Percentiles rank a stretch among this genome's conserved stretches.
phyloP scores from a whole-genome alignment of 2,888 invertebrate genomes.

The Linyphia triangularis region DNA sequence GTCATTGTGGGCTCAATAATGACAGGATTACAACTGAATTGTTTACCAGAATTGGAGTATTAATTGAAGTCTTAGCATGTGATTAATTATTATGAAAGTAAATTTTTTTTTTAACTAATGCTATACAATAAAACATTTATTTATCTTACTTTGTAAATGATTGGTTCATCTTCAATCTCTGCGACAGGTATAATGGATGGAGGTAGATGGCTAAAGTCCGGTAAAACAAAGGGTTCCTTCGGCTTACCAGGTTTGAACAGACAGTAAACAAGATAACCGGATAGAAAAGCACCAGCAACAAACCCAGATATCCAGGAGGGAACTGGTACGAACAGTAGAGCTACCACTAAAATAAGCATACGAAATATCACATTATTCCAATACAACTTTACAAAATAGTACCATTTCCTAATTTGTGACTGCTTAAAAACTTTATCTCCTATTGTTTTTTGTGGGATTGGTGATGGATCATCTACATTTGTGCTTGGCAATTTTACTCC shows the following conservation, averaged over 20 bases:
- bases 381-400: conserved; percentile 44
- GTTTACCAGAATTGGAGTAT: too few species aligned
- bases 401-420: conserved; percentile 2
- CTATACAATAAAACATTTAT: too few species aligned
- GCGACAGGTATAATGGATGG: conserved; percentile 31
- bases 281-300: conserved; percentile 62
- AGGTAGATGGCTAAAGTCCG: conserved; percentile 48
- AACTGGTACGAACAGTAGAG: conserved; percentile 51
- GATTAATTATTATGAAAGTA: too few species aligned
- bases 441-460: neutral
- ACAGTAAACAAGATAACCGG: conserved; percentile 52
- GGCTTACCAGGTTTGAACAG: conserved; percentile 53
- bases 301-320: conserved; percentile 73
- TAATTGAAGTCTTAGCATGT: too few species aligned
- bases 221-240: conserved; percentile 44
- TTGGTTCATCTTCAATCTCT: conserved; percentile 40
- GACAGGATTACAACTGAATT: too few species aligned
- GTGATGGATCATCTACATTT: neutral
- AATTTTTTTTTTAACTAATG: too few species aligned
- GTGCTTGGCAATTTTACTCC: neutral
- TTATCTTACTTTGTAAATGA: conserved; percentile 56
- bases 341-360: conserved; percentile 50
- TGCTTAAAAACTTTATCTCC: neutral
- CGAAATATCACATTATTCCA: conserved; percentile 50
- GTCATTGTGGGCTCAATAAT: too few species aligned